Evolutionary conservation across 1,140 invertebrate genomes (phyloP), one percentile per base, ranked within the genome.

Genomic region (Polypedilum pembai): DNA sequence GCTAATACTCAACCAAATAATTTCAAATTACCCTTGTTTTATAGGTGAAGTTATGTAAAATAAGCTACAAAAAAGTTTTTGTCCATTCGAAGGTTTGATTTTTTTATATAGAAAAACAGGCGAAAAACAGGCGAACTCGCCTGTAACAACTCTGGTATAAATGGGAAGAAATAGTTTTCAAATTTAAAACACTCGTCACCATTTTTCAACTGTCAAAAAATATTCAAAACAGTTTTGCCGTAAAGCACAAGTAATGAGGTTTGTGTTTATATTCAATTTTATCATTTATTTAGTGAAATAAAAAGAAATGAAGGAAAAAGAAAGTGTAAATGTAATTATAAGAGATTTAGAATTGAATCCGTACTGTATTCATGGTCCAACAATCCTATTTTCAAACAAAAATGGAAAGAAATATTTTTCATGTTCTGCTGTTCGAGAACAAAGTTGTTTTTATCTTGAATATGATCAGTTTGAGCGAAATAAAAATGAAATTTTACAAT

Each of bases 391-490:
- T 85, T 87, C 86, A 10, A 75, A 76, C 4, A 79, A 77, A 0
- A 79, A 85, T 76, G 80, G 84, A 40, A 82, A 84, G 21, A 85
- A 85, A 75, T 94, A 89, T 81, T 94, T 86, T 82, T 87, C 89
- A 0, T 95, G 94, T 80, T 89, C 94, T 1, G 91, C 91, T 2
- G 92, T 89, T 78, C 85, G 93, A 75, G 88, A 92, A 78, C 81
- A 86, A 76, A 93, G 92, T 79, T 90, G 92, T 80, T 88, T 86
- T 76, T 81, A 88, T 15, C 84, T 86, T 69, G 83, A 87, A 78
- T 85, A 85, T 63, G 83, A 88, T 74, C 81, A 83, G 78, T 56
- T 82, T 41, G 82, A 81, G 63, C 85, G 86, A 79, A 75, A 76
- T 82, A 83, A 77, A 80, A 84, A 73, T 82, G 85, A 76, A 79